These are phyloP conservation scores for Allochrocebus solatus DNA, from an alignment of 2,797 vertebrate genomes.

Conservation along the genomic window DNA sequence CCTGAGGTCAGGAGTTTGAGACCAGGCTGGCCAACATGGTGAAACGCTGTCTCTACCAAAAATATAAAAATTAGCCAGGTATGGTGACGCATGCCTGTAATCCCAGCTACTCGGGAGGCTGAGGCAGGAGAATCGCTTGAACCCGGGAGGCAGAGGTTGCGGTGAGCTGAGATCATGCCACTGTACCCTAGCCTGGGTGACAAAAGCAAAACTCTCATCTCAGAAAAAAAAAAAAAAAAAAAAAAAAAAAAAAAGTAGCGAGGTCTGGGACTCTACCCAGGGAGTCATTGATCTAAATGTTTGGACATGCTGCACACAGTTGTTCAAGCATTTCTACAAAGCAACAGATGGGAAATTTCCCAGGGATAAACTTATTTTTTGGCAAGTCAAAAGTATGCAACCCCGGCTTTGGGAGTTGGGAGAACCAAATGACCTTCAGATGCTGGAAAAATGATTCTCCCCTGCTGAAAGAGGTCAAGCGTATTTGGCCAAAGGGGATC, in stretches of 20 bases:
- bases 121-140: too few species aligned
- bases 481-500: not conserved
- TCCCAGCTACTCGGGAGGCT: too few species aligned
- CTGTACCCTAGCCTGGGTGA: not conserved
- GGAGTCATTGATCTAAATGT: not conserved
- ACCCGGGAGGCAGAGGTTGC: too few species aligned
- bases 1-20: too few species aligned
- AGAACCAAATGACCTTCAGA: slow-evolving; percentile 29
- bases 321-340: slow-evolving; percentile 58
- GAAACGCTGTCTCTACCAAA: too few species aligned
- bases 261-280: slow-evolving; percentile 5
- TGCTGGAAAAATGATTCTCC: slow-evolving; percentile 32
- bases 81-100: too few species aligned
- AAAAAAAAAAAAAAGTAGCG: not conserved
- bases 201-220: not conserved
- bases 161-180: not conserved
- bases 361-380: slow-evolving; percentile 49
- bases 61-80: too few species aligned
- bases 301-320: not conserved
- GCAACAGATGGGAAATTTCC: slow-evolving; percentile 54
- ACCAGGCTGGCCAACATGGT: too few species aligned
- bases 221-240: not conserved
- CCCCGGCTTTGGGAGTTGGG: slow-evolving; percentile 20
- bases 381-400: slow-evolving; percentile 40
- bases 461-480: not conserved